Evolutionary conservation across 2,113 vertebrate species (phyloP).

Genomic region (Laticauda colubrina): DNA sequence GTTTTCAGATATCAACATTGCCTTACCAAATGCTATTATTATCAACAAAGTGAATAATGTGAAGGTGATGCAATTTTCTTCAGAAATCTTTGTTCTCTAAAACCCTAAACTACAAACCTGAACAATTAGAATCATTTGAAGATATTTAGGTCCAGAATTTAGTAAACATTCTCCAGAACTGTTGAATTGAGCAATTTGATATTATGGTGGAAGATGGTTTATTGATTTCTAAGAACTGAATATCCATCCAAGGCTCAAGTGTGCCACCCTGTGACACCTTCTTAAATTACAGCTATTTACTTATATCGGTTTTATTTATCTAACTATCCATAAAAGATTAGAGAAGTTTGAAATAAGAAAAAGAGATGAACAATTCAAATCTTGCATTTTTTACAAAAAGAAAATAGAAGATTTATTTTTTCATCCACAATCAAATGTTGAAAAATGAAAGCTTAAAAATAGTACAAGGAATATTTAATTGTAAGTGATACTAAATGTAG

Average conservation of each 20-base stretch:
- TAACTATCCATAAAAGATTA: background rate
- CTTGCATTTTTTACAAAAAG: background rate
- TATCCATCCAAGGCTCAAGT: conserved; percentile 45
- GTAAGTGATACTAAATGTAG: background rate
- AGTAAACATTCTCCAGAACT: background rate
- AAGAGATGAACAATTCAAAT: background rate
- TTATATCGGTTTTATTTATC: background rate
- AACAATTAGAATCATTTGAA: background rate
- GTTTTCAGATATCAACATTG: background rate
- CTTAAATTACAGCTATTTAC: conserved; percentile 35
- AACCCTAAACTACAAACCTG: background rate
- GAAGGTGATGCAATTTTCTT: background rate
- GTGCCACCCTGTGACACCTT: conserved; percentile 65
- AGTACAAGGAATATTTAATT: background rate
- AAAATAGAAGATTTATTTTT: background rate
- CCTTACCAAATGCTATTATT: conserved; percentile 4
- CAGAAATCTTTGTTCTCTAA: background rate
- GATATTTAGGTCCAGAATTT: conserved; percentile 8
- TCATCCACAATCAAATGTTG: background rate
- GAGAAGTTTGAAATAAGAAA: background rate
- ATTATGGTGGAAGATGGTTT: background rate
- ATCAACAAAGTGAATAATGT: conserved; percentile 38
- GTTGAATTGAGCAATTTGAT: background rate
- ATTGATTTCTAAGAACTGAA: background rate
- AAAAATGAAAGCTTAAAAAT: background rate